phyloP scores from a whole-genome alignment of 2,113 vertebrate species.

The Meleagris gallopavo region DNA sequence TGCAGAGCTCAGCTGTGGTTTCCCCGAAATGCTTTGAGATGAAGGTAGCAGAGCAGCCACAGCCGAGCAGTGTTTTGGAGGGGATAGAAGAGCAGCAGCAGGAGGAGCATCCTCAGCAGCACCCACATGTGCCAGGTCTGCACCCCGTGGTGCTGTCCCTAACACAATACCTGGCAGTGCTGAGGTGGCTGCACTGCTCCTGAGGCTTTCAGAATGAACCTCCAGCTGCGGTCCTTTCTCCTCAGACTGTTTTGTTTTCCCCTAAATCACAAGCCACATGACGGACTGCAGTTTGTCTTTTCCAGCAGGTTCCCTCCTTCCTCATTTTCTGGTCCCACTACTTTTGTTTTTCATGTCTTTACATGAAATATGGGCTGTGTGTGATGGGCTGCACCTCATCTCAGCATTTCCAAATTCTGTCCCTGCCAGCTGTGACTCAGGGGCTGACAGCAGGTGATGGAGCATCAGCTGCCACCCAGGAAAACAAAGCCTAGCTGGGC shows the following conservation, averaged over 20 bases:
- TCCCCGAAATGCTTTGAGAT: accelerated
- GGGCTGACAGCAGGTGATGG: neutral
- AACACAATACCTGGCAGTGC: neutral
- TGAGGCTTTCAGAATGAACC: neutral
- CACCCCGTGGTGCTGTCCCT: neutral
- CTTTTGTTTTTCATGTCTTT: neutral
- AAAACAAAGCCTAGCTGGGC: neutral
- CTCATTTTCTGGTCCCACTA: neutral
- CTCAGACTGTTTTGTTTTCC: slow-evolving; percentile 59
- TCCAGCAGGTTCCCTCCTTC: neutral
- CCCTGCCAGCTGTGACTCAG: neutral
- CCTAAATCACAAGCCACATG: neutral
- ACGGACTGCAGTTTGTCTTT: too few species aligned
- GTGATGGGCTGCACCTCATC: neutral
- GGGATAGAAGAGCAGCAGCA: neutral
- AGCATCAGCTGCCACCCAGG: neutral
- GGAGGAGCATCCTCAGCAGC: neutral
- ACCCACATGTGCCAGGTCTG: neutral
- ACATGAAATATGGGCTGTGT: neutral
- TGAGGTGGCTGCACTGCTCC: neutral
- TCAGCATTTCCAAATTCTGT: neutral
- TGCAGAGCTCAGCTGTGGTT: neutral
- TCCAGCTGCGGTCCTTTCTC: neutral
- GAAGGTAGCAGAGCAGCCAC: neutral
- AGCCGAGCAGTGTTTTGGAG: accelerated